A percentile compares a stretch with the other conserved stretches of the same genome.
Evolutionary conservation across 2,797 vertebrate species (phyloP).

Genomic region (Rallus crepitans): DNA sequence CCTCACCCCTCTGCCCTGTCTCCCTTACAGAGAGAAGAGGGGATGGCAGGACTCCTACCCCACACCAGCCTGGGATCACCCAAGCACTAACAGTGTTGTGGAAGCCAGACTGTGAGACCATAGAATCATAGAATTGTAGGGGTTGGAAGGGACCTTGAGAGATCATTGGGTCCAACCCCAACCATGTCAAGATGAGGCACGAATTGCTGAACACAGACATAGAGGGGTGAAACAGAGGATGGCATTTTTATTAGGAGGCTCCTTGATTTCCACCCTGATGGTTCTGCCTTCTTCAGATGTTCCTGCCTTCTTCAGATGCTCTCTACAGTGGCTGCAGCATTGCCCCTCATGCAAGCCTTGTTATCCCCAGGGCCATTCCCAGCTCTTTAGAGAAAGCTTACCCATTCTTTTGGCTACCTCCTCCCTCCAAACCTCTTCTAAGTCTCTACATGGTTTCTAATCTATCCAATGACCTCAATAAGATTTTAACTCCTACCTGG

Average conservation of each 20-base stretch:
- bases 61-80: not conserved
- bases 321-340: not conserved
- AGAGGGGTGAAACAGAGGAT: not conserved
- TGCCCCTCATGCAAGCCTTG: not conserved
- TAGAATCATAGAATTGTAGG: not conserved
- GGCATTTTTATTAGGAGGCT: not conserved
- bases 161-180: too few species aligned
- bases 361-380: not conserved
- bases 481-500: not conserved
- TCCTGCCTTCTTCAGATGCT: not conserved
- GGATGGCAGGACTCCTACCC: not conserved
- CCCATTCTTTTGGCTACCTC: not conserved
- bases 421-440: not conserved
- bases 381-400: not conserved
- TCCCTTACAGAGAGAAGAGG: not conserved
- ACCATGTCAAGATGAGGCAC: not conserved
- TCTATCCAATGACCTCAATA: not conserved
- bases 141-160: too few species aligned
- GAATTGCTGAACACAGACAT: not conserved
- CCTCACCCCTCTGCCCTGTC: accelerated
- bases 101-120: not conserved
- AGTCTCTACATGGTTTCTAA: not conserved
- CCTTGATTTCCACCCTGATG: not conserved
- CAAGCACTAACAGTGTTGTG: not conserved
- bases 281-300: not conserved